Percentiles rank a stretch among this genome's conserved stretches.
Conservation (phyloP, 2,797 vertebrate genomes). For the Eleutherodactylus coqui region DNA sequence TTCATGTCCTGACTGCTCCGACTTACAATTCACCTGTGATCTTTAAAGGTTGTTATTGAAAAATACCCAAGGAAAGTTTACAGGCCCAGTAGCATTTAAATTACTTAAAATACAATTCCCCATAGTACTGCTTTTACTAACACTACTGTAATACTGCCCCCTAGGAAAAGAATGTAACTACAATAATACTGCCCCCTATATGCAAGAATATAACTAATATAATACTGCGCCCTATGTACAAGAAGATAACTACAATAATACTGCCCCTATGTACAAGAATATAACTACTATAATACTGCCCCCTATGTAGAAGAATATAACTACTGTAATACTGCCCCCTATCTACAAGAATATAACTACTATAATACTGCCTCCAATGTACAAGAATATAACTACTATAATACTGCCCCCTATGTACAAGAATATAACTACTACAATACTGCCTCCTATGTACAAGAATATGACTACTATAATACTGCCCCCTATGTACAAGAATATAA, state of each 20-base stretch:
- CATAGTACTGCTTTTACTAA: too few species aligned
- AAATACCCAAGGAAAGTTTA: not conserved
- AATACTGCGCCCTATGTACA: not conserved
- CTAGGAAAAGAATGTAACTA: too few species aligned
- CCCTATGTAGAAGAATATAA: too few species aligned
- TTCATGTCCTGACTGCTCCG: conserved; percentile 21
- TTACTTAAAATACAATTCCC: not conserved
- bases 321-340: too few species aligned
- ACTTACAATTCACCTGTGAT: not conserved
- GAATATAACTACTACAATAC: conserved; percentile 16
- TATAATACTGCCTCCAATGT: too few species aligned
- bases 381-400: conserved; percentile 9
- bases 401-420: conserved; percentile 1
- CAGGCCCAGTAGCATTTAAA: not conserved
- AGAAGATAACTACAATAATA: not conserved
- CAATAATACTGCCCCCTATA: too few species aligned
- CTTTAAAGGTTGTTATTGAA: not conserved
- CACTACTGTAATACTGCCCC: too few species aligned
- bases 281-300: conserved; percentile 8
- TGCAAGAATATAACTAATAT: not conserved
- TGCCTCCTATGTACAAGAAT: not conserved
- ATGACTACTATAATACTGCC: too few species aligned
- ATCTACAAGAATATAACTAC: too few species aligned
- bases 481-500: too few species aligned
- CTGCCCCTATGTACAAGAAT: too few species aligned